These are phyloP conservation scores for Sternarchorhynchus goeldii DNA, from an alignment of 2,797 vertebrate genomes.

Conservation along the genomic window DNA sequence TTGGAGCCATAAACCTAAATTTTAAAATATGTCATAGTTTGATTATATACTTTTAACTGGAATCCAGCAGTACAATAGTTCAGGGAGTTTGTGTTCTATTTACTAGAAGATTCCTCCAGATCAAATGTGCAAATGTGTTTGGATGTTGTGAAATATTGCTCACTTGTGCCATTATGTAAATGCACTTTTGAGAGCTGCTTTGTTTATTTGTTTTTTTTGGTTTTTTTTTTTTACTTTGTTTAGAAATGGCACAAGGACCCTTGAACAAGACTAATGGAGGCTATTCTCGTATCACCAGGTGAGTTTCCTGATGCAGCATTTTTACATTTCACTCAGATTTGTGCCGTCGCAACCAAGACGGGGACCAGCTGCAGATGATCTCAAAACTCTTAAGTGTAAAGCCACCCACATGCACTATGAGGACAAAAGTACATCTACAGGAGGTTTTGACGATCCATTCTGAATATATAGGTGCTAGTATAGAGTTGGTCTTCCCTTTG, in stretches of 20 bases:
- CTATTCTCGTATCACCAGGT: slow-evolving; percentile 27
- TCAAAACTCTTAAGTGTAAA: too few species aligned
- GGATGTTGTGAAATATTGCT: not conserved
- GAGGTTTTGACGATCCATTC: too few species aligned
- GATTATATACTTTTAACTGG: not conserved
- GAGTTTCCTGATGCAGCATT: slow-evolving; percentile 9
- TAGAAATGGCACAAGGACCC: slow-evolving; percentile 53
- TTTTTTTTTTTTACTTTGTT: not conserved
- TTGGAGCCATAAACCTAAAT: slow-evolving; percentile 58
- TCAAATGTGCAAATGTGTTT: not conserved
- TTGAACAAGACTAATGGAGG: slow-evolving; percentile 31
- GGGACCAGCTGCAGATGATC: too few species aligned
- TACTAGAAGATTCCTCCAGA: not conserved
- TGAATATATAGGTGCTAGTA: too few species aligned
- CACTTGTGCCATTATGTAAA: too few species aligned
- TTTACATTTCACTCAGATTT: not conserved
- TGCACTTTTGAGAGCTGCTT: not conserved
- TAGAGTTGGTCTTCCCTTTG: too few species aligned
- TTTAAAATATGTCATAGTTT: not conserved
- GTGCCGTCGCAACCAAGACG: too few species aligned
- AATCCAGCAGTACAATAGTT: too few species aligned
- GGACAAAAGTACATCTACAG: too few species aligned
- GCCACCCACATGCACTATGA: too few species aligned
- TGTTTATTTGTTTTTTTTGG: not conserved
- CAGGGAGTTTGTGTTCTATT: not conserved